Evolutionary conservation across 2,797 vertebrate genomes (phyloP).

Genomic region (Gorsachius magnificus): DNA sequence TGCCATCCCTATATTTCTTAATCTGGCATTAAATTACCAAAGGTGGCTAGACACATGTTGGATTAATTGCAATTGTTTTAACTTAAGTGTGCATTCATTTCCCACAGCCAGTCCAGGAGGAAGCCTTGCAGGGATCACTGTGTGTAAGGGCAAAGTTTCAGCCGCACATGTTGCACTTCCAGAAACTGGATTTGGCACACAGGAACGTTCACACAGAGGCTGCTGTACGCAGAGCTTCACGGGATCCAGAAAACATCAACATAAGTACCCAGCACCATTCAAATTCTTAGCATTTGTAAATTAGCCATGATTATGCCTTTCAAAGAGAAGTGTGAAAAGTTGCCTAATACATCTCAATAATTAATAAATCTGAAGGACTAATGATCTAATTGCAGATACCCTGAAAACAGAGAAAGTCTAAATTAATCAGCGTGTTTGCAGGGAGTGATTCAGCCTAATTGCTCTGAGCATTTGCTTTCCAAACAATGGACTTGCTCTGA

Average conservation of each 20-base stretch:
- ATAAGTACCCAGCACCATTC: neutral
- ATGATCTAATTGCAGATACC: constrained; percentile 63
- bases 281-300: neutral
- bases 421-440: constrained; percentile 10
- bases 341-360: constrained; percentile 54
- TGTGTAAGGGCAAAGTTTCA: neutral
- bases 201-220: neutral
- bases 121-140: neutral
- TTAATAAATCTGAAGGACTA: constrained; percentile 62
- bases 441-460: constrained; percentile 48
- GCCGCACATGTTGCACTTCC: fast-evolving
- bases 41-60: neutral
- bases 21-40: neutral
- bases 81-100: neutral
- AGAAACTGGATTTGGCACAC: neutral
- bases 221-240: neutral
- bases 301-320: constrained; percentile 41
- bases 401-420: constrained; percentile 43
- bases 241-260: neutral
- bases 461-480: constrained; percentile 42
- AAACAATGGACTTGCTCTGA: constrained; percentile 44
- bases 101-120: neutral
- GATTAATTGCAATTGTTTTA: neutral
- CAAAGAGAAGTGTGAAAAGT: constrained; percentile 22
- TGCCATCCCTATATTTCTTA: neutral